Evolutionary conservation across 2,113 vertebrate species (phyloP).

Genomic region (Oostethus manadensis): DNA sequence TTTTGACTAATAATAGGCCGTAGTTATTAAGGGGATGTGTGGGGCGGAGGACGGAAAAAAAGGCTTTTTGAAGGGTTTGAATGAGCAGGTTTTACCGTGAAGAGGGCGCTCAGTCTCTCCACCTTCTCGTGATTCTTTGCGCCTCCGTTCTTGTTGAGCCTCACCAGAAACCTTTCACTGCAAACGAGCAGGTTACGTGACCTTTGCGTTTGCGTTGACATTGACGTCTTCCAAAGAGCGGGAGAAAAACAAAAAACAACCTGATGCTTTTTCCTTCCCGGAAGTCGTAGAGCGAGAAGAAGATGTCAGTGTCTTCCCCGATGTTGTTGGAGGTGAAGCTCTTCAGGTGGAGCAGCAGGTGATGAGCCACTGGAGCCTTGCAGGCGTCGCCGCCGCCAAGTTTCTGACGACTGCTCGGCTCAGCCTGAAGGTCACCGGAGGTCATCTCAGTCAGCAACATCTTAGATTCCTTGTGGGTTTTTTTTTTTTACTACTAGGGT

Average conservation of each 20-base stretch:
- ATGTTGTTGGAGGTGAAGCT: conserved; percentile 97
- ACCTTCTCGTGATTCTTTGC: conserved; percentile 94
- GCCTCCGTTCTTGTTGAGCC: conserved; percentile 94
- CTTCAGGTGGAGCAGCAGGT: conserved; percentile 93
- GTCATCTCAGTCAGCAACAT: not conserved
- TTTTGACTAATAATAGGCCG: too few species aligned
- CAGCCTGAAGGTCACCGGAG: conserved; percentile 66
- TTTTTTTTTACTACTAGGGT: too few species aligned
- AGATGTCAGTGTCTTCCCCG: conserved; percentile 94
- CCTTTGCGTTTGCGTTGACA: not conserved
- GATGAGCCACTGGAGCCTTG: conserved; percentile 87
- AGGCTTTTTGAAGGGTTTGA: conserved; percentile 3
- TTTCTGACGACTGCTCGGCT: conserved; percentile 77
- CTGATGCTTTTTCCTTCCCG: conserved; percentile 93
- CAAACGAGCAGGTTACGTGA: conserved; percentile 40
- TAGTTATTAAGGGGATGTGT: not conserved
- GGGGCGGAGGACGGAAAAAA: not conserved
- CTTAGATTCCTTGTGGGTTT: not conserved
- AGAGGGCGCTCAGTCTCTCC: conserved; percentile 90
- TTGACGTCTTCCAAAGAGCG: too few species aligned
- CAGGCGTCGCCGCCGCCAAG: conserved; percentile 84
- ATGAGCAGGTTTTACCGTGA: conserved; percentile 79
- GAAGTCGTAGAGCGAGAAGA: conserved; percentile 92
- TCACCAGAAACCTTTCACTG: conserved; percentile 96
- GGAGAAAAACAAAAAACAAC: conserved; percentile 55